A percentile compares a stretch with the other conserved stretches of the same genome.
Evolutionary conservation across 2,797 vertebrate species (phyloP).

Genomic region (Momotus momota): DNA sequence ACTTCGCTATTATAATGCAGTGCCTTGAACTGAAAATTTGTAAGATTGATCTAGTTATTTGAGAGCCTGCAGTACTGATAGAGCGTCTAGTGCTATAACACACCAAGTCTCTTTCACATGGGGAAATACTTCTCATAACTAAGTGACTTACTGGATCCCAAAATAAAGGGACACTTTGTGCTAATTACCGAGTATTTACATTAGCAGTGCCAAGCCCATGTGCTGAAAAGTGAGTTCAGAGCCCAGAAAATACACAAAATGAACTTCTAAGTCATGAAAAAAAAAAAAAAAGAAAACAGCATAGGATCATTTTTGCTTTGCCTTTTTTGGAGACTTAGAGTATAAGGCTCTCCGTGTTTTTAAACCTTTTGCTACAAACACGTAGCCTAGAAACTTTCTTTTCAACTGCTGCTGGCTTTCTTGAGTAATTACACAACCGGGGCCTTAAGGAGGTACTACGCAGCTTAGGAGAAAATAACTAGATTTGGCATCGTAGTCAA

Average conservation of each 20-base stretch:
- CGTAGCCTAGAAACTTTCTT: background rate
- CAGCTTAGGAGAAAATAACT: background rate
- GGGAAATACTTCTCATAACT: background rate
- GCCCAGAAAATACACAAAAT: background rate
- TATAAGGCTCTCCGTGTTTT: background rate
- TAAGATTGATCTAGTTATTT: background rate
- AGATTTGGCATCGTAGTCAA: background rate
- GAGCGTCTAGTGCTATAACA: background rate
- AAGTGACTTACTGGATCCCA: background rate
- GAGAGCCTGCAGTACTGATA: background rate
- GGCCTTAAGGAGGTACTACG: background rate
- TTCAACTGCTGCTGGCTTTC: background rate
- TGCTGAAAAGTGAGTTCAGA: background rate
- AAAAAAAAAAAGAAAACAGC: background rate
- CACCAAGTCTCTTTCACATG: background rate
- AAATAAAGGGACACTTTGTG: constrained; percentile 1
- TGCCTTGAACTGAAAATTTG: background rate
- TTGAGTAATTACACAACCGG: background rate
- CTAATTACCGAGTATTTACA: background rate
- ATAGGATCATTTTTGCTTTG: background rate
- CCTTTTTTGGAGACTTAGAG: background rate
- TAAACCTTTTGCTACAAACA: background rate
- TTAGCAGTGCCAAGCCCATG: background rate
- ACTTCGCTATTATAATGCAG: background rate
- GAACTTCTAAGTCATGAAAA: background rate